Percentiles rank a stretch among this genome's conserved stretches.
These are phyloP conservation scores for Pedetes capensis DNA, from an alignment of 2,113 vertebrate genomes.

Conservation along the genomic window DNA sequence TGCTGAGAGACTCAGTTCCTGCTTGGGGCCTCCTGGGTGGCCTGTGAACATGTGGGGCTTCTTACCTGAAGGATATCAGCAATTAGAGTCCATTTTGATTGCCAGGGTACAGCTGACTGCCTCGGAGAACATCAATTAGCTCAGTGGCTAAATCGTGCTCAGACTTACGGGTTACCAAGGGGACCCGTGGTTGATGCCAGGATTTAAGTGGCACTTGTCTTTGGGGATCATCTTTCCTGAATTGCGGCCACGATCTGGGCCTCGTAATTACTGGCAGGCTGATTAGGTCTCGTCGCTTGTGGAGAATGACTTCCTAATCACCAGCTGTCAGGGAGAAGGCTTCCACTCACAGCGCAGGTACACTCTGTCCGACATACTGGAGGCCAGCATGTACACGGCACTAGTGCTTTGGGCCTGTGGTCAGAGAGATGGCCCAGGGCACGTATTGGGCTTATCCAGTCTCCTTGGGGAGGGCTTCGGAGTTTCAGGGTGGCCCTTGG, in stretches of 20 bases:
- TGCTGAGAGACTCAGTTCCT: conserved; percentile 53
- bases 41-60: conserved; percentile 20
- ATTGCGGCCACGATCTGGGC: conserved; percentile 47
- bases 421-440: neutral
- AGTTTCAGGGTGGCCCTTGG: neutral
- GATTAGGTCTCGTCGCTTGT: conserved; percentile 52
- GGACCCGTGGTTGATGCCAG: conserved; percentile 71
- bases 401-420: neutral
- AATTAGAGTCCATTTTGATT: conserved; percentile 69
- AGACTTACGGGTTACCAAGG: conserved; percentile 75
- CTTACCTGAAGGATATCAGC: conserved; percentile 71
- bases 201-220: conserved; percentile 72
- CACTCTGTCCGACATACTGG: neutral
- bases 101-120: neutral
- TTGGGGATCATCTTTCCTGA: conserved; percentile 71
- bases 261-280: conserved; percentile 55
- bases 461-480: neutral
- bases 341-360: neutral
- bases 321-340: conserved; percentile 59
- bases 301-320: conserved; percentile 49
- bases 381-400: neutral
- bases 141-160: conserved; percentile 46
- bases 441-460: neutral
- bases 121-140: conserved; percentile 72
- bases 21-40: conserved; percentile 24